These are phyloP conservation scores for Mastomys natalensis DNA, from an alignment of 2,113 vertebrate species.

Conservation along the genomic window DNA sequence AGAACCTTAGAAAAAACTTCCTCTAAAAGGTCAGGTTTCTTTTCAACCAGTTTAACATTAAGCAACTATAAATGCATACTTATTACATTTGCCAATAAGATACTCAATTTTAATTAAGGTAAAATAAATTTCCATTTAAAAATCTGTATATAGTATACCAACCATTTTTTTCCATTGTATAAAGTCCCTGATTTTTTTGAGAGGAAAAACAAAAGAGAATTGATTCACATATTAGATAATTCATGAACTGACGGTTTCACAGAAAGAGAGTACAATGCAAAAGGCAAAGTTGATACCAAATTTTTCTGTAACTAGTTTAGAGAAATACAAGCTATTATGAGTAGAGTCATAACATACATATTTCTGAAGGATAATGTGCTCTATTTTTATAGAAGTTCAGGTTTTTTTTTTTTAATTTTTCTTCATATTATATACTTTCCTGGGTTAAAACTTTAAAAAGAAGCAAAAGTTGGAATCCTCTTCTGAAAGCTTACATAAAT, in stretches of 20 bases:
- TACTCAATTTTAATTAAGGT: conserved; percentile 2
- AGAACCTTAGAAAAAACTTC: background rate
- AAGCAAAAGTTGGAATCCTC: conserved; percentile 85
- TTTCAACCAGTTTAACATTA: background rate
- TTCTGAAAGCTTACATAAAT: conserved; percentile 85
- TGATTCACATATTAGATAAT: conserved; percentile 36
- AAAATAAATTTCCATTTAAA: background rate
- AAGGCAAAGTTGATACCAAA: background rate
- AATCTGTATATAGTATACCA: background rate
- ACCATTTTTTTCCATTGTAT: background rate
- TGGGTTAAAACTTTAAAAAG: conserved; percentile 80
- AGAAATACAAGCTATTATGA: conserved; percentile 1
- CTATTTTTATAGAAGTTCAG: conserved; percentile 44
- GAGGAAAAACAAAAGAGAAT: background rate
- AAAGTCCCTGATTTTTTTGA: background rate
- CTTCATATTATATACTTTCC: conserved; percentile 68
- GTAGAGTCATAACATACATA: conserved; percentile 49
- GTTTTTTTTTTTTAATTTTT: background rate
- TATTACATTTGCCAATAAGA: background rate
- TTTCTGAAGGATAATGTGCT: background rate
- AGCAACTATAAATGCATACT: background rate
- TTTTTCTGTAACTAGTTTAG: conserved; percentile 28
- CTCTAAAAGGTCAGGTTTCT: background rate
- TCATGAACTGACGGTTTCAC: conserved; percentile 40
- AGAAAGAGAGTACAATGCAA: background rate